A percentile compares a stretch with the other conserved stretches of the same genome.
Evolutionary conservation across 2,888 invertebrate genomes (phyloP).

Genomic region (Altica lythri): DNA sequence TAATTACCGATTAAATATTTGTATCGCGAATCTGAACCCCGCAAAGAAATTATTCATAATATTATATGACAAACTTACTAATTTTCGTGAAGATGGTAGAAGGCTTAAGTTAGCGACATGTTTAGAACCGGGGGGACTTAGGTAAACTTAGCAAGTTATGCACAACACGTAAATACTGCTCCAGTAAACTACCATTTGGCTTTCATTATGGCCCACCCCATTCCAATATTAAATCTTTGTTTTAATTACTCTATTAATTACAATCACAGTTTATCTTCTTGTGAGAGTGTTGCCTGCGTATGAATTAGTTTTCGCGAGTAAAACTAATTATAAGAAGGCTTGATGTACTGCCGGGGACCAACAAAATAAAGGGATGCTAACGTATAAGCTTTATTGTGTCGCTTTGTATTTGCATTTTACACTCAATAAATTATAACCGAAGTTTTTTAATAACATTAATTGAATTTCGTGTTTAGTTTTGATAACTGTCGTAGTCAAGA

Average conservation of each 20-base stretch:
- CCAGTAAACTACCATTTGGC: slow-evolving; percentile 55
- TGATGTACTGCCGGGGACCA: slow-evolving; percentile 19
- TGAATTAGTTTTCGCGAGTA: slow-evolving; percentile 51
- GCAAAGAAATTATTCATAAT: slow-evolving; percentile 34
- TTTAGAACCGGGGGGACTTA: slow-evolving; percentile 57
- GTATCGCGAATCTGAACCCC: too few relatives aligned
- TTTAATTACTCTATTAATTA: slow-evolving; percentile 57
- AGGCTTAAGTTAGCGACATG: slow-evolving; percentile 56
- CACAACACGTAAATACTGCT: slow-evolving; percentile 58
- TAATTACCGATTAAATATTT: too few relatives aligned
- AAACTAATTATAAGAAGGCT: slow-evolving; percentile 44
- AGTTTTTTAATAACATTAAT: too few relatives aligned
- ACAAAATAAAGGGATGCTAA: too few relatives aligned
- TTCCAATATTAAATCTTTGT: slow-evolving; percentile 56
- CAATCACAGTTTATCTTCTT: slow-evolving; percentile 52
- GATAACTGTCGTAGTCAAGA: too few relatives aligned
- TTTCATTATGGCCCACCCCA: slow-evolving; percentile 54
- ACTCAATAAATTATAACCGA: too few relatives aligned
- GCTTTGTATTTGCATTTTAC: too few relatives aligned
- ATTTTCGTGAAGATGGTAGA: slow-evolving; percentile 53
- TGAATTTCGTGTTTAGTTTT: too few relatives aligned
- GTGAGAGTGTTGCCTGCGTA: slow-evolving; percentile 40
- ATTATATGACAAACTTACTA: slow-evolving; percentile 44
- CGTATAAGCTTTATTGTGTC: too few relatives aligned
- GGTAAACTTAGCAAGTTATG: slow-evolving; percentile 58